A percentile compares a stretch with the other conserved stretches of the same genome.
Conservation (phyloP, 2,113 vertebrate species). For the Ifrita kowaldi region DNA sequence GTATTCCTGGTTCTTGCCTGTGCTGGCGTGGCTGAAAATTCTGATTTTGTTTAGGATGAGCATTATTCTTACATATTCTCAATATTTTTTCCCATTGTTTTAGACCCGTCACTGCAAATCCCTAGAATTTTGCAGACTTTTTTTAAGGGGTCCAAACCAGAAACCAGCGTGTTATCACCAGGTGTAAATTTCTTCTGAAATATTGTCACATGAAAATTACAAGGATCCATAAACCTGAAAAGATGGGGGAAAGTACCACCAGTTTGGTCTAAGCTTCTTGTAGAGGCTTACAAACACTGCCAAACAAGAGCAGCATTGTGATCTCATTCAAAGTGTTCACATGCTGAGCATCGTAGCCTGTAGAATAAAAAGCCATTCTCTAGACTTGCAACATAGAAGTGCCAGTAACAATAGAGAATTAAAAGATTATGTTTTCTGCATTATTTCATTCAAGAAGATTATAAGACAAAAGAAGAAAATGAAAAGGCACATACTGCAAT, state of each 20-base stretch:
- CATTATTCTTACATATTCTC: neutral
- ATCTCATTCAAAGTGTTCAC: neutral
- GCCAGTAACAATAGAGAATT: neutral
- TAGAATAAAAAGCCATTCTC: neutral
- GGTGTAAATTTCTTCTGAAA: neutral
- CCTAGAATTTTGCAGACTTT: neutral
- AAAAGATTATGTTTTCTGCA: neutral
- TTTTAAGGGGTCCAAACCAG: neutral
- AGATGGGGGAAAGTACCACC: neutral
- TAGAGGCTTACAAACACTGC: neutral
- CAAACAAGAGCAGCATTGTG: neutral
- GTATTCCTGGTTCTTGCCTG: neutral
- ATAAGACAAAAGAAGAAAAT: neutral
- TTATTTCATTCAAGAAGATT: neutral
- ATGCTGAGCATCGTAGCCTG: neutral
- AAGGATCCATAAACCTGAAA: neutral
- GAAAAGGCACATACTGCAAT: neutral
- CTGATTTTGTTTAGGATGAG: neutral
- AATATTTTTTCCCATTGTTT: neutral
- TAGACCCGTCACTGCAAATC: neutral
- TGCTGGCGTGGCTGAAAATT: neutral
- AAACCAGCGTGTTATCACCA: neutral
- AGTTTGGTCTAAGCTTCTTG: neutral
- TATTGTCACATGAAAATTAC: neutral
- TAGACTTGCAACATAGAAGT: neutral